A percentile compares a stretch with the other conserved stretches of the same genome.
Evolutionary conservation across 2,888 invertebrate genomes (phyloP).

Genomic region (Cantharis flavilabris): DNA sequence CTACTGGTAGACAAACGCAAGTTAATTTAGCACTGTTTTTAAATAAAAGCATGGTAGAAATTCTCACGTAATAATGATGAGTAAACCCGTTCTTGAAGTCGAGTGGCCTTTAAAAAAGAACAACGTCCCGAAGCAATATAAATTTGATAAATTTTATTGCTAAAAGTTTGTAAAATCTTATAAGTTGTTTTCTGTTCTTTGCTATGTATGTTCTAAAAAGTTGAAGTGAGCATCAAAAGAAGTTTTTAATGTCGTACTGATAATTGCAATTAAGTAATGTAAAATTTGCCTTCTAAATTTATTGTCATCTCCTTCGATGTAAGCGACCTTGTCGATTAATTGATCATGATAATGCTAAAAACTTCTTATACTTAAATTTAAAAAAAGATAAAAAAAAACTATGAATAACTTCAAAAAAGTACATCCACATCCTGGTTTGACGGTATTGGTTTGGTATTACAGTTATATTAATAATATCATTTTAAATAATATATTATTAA

Average conservation of each 20-base stretch:
- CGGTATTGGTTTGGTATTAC: not conserved
- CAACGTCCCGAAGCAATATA: not conserved
- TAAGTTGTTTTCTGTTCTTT: not conserved
- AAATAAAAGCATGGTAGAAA: not conserved
- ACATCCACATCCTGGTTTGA: not conserved
- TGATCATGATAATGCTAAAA: not conserved
- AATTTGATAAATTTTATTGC: not conserved
- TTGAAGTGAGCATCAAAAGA: not conserved
- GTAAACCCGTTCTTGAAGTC: conserved; percentile 13
- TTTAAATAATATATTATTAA: not conserved
- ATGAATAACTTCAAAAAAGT: not conserved
- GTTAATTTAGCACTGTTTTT: not conserved
- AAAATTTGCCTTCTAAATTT: not conserved
- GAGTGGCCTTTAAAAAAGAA: conserved; percentile 14
- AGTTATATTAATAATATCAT: not conserved
- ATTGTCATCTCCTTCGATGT: not conserved
- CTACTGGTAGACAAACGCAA: not conserved
- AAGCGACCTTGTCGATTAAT: not conserved
- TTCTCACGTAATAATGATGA: conserved; percentile 13
- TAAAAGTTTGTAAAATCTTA: not conserved
- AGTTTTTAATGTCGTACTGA: not conserved
- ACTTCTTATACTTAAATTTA: not conserved
- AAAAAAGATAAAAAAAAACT: not conserved
- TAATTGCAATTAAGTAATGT: not conserved
- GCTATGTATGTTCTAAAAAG: not conserved